Percentiles rank a stretch among this genome's conserved stretches.
phyloP scores from a whole-genome alignment of 2,888 invertebrate species.

The Drosophila austrosaltans region DNA sequence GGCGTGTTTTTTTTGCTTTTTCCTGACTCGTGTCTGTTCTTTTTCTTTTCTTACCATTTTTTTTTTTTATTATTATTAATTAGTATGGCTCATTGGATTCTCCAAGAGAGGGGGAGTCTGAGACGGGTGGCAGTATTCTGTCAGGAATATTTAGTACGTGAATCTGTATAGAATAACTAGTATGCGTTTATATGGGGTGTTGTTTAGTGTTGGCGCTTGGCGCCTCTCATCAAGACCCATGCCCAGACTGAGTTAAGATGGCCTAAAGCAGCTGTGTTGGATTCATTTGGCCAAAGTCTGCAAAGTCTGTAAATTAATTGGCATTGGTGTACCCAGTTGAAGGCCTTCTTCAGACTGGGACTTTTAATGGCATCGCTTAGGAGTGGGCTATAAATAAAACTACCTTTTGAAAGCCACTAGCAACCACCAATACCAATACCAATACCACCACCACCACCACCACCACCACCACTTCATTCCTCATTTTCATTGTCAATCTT shows the following conservation, averaged over 20 bases:
- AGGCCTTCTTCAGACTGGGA: conserved; percentile 36
- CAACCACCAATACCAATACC: not conserved
- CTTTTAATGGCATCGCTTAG: conserved; percentile 76
- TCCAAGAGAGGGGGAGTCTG: not conserved
- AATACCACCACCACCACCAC: not conserved
- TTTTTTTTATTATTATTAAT: conserved; percentile 73
- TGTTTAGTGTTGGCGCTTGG: conserved; percentile 72
- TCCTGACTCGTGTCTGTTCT: conserved; percentile 44
- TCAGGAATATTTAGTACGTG: conserved; percentile 64
- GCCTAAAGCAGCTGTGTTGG: conserved; percentile 35
- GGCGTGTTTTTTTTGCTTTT: conserved; percentile 16
- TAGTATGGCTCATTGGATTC: conserved; percentile 59
- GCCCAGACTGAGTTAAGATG: conserved; percentile 51
- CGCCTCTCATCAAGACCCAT: conserved; percentile 72
- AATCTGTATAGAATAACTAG: conserved; percentile 10
- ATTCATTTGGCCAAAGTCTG: conserved; percentile 71
- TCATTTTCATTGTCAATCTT: conserved; percentile 76
- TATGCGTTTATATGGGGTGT: conserved; percentile 2
- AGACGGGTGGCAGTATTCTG: conserved; percentile 53
- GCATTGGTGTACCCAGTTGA: conserved; percentile 46
- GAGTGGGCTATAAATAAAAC: conserved; percentile 72
- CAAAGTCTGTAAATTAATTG: conserved; percentile 67
- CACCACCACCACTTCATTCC: conserved; percentile 47
- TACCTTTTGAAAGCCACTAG: conserved; percentile 30
- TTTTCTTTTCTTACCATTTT: conserved; percentile 46